A percentile compares a stretch with the other conserved stretches of the same genome.
Evolutionary conservation across 2,113 vertebrate species (phyloP).

Genomic region (Oryzias curvinotus): DNA sequence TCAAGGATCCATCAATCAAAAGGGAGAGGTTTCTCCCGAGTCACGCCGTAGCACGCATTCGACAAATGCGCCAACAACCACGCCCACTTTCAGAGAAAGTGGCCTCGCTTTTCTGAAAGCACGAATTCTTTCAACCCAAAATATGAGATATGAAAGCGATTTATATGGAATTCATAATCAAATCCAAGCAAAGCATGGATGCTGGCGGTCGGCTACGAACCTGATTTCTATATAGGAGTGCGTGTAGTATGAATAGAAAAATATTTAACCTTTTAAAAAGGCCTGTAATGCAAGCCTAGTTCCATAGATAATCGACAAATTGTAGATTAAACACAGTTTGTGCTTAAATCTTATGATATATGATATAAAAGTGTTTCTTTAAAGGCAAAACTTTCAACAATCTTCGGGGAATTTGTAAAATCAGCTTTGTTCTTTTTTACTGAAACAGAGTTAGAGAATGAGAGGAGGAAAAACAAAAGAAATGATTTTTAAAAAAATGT

Average conservation of each 20-base stretch:
- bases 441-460: neutral
- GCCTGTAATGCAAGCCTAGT: constrained; percentile 5
- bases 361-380: neutral
- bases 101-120: no score
- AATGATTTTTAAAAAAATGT: neutral
- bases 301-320: constrained; percentile 8
- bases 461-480: neutral
- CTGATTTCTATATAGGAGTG: neutral
- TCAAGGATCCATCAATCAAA: constrained; percentile 7
- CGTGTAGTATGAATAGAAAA: constrained; percentile 4
- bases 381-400: neutral
- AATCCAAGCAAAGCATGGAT: constrained; percentile 1
- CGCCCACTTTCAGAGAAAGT: no score
- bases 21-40: constrained; percentile 1
- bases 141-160: no score
- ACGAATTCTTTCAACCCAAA: no score
- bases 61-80: no score
- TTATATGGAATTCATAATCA: constrained; percentile 17
- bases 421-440: neutral
- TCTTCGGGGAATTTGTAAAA: constrained; percentile 1
- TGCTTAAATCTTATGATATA: no score
- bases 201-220: neutral
- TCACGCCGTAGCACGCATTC: no score
- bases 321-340: neutral
- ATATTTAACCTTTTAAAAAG: constrained; percentile 17